Evolutionary conservation across 2,797 vertebrate genomes (phyloP).

Genomic region (Pseudochromis fuscus): DNA sequence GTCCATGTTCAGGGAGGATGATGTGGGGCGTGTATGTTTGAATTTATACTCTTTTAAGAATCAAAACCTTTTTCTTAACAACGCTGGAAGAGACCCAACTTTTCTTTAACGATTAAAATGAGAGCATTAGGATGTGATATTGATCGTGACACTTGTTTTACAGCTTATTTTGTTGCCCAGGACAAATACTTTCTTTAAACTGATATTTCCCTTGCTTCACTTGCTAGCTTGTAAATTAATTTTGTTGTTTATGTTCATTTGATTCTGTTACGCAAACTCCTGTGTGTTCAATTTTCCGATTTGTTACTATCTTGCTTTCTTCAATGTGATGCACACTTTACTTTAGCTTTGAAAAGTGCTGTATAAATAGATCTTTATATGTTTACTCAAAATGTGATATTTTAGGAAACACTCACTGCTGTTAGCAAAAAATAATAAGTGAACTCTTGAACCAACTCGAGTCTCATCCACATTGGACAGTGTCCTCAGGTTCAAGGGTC

Average conservation of each 20-base stretch:
- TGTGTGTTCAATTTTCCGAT: too few species aligned
- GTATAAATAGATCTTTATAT: neutral
- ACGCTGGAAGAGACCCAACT: constrained; percentile 17
- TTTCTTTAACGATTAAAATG: constrained; percentile 28
- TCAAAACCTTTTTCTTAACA: constrained; percentile 28
- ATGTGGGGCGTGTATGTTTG: neutral
- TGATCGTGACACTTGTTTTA: constrained; percentile 26
- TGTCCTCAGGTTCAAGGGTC: too few species aligned
- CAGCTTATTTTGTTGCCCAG: constrained; percentile 7
- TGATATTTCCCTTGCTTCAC: neutral
- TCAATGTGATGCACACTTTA: too few species aligned
- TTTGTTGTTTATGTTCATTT: neutral
- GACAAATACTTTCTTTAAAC: too few species aligned
- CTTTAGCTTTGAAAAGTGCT: too few species aligned
- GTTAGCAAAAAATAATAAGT: neutral
- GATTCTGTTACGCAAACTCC: too few species aligned
- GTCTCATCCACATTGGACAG: too few species aligned
- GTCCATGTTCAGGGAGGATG: neutral
- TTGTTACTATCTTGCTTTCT: too few species aligned
- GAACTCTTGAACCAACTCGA: too few species aligned
- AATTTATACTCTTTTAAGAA: neutral
- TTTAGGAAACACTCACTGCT: neutral
- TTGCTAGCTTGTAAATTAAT: neutral
- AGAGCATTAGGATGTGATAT: constrained; percentile 39
- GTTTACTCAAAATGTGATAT: neutral